Evolutionary conservation across 1,140 invertebrate species (phyloP).

Genomic region (Cydia splendana): DNA sequence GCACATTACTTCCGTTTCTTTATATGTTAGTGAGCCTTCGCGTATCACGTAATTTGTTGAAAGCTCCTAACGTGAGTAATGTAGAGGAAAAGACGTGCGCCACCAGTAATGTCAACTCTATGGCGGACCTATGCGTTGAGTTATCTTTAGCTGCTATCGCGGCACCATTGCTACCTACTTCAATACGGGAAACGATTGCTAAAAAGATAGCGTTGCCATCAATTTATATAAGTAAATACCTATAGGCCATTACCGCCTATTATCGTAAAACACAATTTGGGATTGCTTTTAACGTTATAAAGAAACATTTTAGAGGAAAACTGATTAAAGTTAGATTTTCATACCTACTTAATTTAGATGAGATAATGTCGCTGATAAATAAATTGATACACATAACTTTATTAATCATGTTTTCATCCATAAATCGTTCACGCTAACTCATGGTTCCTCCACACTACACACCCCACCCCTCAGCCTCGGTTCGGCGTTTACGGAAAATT

Average conservation of each 20-base stretch:
- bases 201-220: constrained; percentile 28
- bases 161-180: constrained; percentile 18
- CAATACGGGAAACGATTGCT: constrained; percentile 28
- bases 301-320: not conserved
- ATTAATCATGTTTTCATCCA: constrained; percentile 29
- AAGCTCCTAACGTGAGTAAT: constrained; percentile 53
- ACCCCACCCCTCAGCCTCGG: constrained; percentile 44
- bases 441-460: not conserved
- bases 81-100: constrained; percentile 42
- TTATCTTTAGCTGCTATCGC: constrained; percentile 44
- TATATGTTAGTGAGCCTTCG: constrained; percentile 15
- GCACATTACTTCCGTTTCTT: constrained; percentile 23
- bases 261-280: not conserved
- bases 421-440: constrained; percentile 15
- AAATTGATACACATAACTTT: constrained; percentile 1
- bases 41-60: constrained; percentile 57
- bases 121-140: constrained; percentile 39
- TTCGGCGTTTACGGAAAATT: constrained; percentile 65
- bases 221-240: constrained; percentile 11
- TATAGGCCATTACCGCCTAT: not conserved
- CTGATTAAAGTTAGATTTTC: not conserved
- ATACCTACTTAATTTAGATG: not conserved
- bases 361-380: not conserved
- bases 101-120: constrained; percentile 49
- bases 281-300: not conserved